Evolutionary conservation across 2,888 invertebrate genomes (phyloP), one percentile per base, ranked within the genome.

Genomic region (Noctua fimbriata): DNA sequence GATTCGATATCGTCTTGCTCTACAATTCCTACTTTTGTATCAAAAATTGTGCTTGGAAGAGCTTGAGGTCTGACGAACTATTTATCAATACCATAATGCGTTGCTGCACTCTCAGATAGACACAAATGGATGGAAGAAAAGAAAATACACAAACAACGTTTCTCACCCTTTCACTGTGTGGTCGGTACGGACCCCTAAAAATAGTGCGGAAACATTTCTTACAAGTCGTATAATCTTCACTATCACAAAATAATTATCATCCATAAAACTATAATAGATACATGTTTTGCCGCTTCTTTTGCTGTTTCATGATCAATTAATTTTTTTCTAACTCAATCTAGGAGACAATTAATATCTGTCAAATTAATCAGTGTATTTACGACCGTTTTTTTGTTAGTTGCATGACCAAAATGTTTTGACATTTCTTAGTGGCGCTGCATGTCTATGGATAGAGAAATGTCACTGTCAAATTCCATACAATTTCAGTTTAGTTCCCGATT

Each of bases 291-390:
- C 66, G 69, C 72, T 85, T 74, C 76, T 66, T 87, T 63, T 72
- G 36, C 67, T 75, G 41, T 76, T 74, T 52, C 60, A 60, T 21
- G 52, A 74, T 72, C 71, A 69, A 76, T 84, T n/a, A 32, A 1
- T 69, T 75, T 83, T 86, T 84, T 73, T 55, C 41, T 28, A 60
- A 73, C 32, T 76, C 58, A 77, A 72, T 89, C 60, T 77, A 44
- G n/a, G 52, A 70, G 77, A 81, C 75, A 85, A 84, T 87, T 78
- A 84, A 85, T 82, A 85, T 81, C 82, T 83, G 80, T 82, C 88
- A 89, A 85, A 83, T 83, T 79, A 80, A 83, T 87, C 87, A 77
- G 28, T 44, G 32, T 79, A 76, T 79, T 71, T 73, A 85, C 73
- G 44, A 83, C 24, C 24, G n/a, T 55, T 74, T 80, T 74, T 84